These are phyloP conservation scores for Halcyon malimbica DNA, from an alignment of 2,113 vertebrate genomes.

Conservation along the genomic window DNA sequence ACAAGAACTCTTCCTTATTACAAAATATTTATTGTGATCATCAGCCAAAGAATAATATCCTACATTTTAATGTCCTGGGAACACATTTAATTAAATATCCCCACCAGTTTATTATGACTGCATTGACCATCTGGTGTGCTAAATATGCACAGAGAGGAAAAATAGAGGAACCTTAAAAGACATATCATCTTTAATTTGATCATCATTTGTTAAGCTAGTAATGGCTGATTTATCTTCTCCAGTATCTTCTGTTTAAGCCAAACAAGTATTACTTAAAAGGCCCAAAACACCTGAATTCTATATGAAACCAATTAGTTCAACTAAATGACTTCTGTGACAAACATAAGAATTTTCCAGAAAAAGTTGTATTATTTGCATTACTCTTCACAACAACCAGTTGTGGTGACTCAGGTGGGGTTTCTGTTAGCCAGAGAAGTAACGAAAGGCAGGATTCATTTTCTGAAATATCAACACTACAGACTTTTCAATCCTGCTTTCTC, in stretches of 20 bases:
- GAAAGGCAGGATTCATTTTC: background rate
- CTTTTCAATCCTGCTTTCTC: background rate
- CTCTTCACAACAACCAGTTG: background rate
- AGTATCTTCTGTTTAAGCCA: background rate
- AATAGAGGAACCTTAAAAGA: conserved; percentile 8
- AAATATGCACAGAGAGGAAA: conserved; percentile 2
- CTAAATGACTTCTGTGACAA: background rate
- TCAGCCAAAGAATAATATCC: conserved; percentile 46
- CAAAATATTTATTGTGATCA: conserved; percentile 61
- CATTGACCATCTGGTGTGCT: conserved; percentile 55
- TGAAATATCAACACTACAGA: background rate
- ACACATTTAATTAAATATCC: conserved; percentile 61
- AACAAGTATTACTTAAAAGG: background rate
- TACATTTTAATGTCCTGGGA: conserved; percentile 36
- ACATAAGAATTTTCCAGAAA: background rate
- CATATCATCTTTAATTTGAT: conserved; percentile 29
- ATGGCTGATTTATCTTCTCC: background rate
- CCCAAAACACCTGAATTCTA: background rate
- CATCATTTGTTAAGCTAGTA: background rate
- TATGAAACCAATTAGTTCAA: background rate
- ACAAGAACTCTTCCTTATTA: conserved; percentile 5
- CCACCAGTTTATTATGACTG: conserved; percentile 46
- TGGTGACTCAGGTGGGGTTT: background rate
- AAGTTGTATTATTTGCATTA: background rate
- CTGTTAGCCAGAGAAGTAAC: background rate